Base-by-base conservation (phyloP, 2,888 invertebrate species). In the Bimastos eiseni region DNA sequence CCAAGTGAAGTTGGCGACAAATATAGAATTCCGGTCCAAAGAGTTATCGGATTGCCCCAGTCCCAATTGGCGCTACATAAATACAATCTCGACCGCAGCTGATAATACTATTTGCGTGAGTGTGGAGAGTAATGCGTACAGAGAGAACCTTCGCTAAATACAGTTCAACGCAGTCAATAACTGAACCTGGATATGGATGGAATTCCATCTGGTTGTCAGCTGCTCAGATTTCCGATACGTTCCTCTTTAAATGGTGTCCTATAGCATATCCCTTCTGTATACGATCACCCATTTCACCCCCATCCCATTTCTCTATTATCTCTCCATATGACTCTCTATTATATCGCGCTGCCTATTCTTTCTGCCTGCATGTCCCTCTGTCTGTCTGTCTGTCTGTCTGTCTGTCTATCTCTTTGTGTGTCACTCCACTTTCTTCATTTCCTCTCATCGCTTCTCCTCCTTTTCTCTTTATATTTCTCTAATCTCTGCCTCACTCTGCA, bases 31-130 rank as follows among this genome's bases (percentile, higher is more conserved):
- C 49, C 70, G 11, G n/a, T 70, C 70, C 70, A 70, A 70, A n/a
- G 70, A 70, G 70, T 70, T 70, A 70, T 70, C 70, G 70, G 70
- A 70, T 70, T 70, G n/a, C 70, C 30, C 70, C 70, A n/a, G 70
- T 70, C n/a, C 1, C 30, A n/a, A 70, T n/a, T 70, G 70, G 70
- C 70, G 70, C 70, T n/a, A 70, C 70, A 70, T 6, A 70, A 70
- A 70, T 70, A 8, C 70, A 30, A 70, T 70, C 70, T 70, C 70
- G 70, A 70, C 70, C 70, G 70, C 70, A 70, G n/a, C n/a, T 70
- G 70, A 70, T 70, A n/a, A 70, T 70, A 13, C 70, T 70, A n/a
- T 70, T 70, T 70, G 70, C 70, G 70, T 8, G 8, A 30, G 70
- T 70, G n/a, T 70, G 70, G n/a, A 70, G 30, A n/a, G n/a, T n/a